Evolutionary conservation across 2,113 vertebrate species (phyloP), one percentile per base, ranked within the genome.

Genomic region (Thryonomys swinderianus): DNA sequence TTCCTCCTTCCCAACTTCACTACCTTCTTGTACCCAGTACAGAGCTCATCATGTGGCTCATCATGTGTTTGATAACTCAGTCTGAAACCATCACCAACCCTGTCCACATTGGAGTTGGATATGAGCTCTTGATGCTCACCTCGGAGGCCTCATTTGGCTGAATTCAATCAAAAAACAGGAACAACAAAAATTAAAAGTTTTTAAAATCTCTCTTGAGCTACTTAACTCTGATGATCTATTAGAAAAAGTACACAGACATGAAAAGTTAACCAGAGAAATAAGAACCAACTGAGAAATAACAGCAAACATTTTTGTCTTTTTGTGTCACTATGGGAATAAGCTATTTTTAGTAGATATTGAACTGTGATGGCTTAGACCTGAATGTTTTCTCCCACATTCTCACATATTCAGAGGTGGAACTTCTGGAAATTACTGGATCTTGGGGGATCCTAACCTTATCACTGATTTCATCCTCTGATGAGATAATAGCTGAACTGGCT

Each of bases 201-300:
- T 13, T 30, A 61, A 45, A 82, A 90, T 13, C 23, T 85, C 76
- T n/a, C 27, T 59, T 71, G 27, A 88, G 23, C 32, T 67, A n/a
- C 23, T 93, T 93, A 42, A 51, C 48, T 71, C n/a, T 51, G 45
- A 18, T 51, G 45, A 18, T 78, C 16, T 57, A 32, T 20, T 69
- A 71, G 40, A 34, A 76, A 71, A 67, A 79, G 34, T 37, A 11
- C 34, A 30, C 23, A 84, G 30, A 79, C 34, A 27, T 37, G 17
- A 87, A 84, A 83, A 74, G 17, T 53, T 81, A 67, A 88, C 51
- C 42, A 66, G 81, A 37, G 81, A 80, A 87, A 67, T 32, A 95
- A 85, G 66, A 93, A 64, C 42, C 34, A 23, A 82, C 79, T 62
- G 5, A 42, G 69, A 34, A 88, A 20, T 23, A 84, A 37, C 25